phyloP scores from a whole-genome alignment of 2,113 vertebrate species.

The Porphyrio hochstetteri region DNA sequence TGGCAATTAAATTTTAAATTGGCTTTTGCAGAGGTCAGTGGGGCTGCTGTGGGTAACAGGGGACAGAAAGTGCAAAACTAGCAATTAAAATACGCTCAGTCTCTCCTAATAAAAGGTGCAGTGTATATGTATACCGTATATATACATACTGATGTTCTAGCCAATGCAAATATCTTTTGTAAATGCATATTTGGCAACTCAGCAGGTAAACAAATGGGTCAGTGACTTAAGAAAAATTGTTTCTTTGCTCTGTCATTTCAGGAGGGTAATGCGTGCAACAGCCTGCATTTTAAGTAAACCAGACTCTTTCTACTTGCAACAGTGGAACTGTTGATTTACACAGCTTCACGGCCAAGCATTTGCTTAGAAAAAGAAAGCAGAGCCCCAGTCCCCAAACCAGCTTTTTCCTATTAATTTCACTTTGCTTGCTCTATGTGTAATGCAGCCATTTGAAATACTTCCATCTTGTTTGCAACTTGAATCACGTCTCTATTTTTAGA shows the following conservation, averaged over 20 bases:
- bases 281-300: slow-evolving; percentile 13
- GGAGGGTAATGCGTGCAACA: neutral
- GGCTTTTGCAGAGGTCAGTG: slow-evolving; percentile 25
- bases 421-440: neutral
- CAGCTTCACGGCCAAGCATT: neutral
- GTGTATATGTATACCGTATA: neutral
- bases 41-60: neutral
- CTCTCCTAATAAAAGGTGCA: neutral
- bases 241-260: slow-evolving; percentile 48
- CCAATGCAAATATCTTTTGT: neutral
- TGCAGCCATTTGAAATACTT: slow-evolving; percentile 40
- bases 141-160: neutral
- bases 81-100: neutral
- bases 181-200: slow-evolving; percentile 1
- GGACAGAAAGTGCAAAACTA: neutral
- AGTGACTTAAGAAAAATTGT: slow-evolving; percentile 14
- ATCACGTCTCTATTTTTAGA: slow-evolving; percentile 63
- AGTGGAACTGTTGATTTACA: neutral
- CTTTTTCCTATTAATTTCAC: slow-evolving; percentile 57
- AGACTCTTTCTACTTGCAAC: neutral
- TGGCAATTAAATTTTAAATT: slow-evolving; percentile 1
- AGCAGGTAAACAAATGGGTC: slow-evolving; percentile 33
- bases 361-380: neutral
- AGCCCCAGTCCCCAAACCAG: neutral
- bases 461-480: slow-evolving; percentile 64